These are phyloP conservation scores for Lordiphosa fenestrarum DNA, from an alignment of 2,888 invertebrate genomes.

Conservation along the genomic window DNA sequence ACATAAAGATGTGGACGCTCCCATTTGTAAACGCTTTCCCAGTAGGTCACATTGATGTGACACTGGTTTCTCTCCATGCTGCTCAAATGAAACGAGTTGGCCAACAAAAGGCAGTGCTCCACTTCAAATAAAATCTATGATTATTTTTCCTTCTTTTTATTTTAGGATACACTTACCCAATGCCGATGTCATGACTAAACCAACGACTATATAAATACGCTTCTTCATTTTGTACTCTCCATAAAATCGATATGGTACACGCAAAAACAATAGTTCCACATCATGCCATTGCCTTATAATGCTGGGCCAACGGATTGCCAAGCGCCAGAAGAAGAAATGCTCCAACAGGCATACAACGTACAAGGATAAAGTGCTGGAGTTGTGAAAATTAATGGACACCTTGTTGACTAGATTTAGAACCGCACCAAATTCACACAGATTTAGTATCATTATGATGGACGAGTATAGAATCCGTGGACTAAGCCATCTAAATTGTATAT, in stretches of 20 bases:
- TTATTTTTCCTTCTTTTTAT: neutral
- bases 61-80: slow-evolving; percentile 69
- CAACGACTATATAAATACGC: slow-evolving; percentile 63
- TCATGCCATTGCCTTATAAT: slow-evolving; percentile 74
- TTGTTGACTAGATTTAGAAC: slow-evolving; percentile 55
- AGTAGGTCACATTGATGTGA: slow-evolving; percentile 65
- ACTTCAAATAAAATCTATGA: slow-evolving; percentile 38
- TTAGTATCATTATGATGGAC: slow-evolving; percentile 48
- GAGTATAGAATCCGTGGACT: slow-evolving; percentile 69
- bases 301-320: slow-evolving; percentile 77
- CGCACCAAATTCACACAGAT: slow-evolving; percentile 68
- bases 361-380: slow-evolving; percentile 67
- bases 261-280: slow-evolving; percentile 76
- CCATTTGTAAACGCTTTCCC: slow-evolving; percentile 71
- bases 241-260: slow-evolving; percentile 74
- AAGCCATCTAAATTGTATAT: slow-evolving; percentile 69
- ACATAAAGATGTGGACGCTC: slow-evolving; percentile 70
- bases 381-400: slow-evolving; percentile 67
- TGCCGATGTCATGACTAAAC: slow-evolving; percentile 63
- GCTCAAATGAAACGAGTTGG: slow-evolving; percentile 65
- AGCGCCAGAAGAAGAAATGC: slow-evolving; percentile 75
- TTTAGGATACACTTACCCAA: slow-evolving; percentile 50
- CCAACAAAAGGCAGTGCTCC: slow-evolving; percentile 70
- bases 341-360: slow-evolving; percentile 73
- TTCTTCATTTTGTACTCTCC: slow-evolving; percentile 70